Percentiles rank a stretch among this genome's conserved stretches.
phyloP scores from a whole-genome alignment of 1,140 invertebrate species.

The Ericerus pela region DNA sequence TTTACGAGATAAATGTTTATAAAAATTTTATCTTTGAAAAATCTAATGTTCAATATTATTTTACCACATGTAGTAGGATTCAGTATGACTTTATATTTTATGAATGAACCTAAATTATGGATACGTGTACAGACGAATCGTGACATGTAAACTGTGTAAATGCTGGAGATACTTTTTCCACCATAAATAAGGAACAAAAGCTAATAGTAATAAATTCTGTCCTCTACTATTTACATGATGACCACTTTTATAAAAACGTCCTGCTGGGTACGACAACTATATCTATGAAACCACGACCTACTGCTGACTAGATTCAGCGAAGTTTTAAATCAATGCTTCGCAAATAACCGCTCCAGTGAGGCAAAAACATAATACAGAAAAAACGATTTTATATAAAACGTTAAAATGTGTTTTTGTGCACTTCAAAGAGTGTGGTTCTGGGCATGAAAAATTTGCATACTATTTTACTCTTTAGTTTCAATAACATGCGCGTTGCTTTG shows the following conservation, averaged over 20 bases:
- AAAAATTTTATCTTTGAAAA: conserved; percentile 5
- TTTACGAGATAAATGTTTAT: not conserved
- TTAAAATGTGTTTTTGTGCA: too few species aligned
- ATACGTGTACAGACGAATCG: conserved; percentile 10
- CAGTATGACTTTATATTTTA: conserved; percentile 8
- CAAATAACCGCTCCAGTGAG: not conserved
- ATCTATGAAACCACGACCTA: conserved; percentile 11
- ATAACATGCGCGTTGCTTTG: too few species aligned
- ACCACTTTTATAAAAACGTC: conserved; percentile 8
- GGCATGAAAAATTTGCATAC: too few species aligned
- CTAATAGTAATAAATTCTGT: conserved; percentile 11
- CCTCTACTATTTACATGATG: conserved; percentile 11
- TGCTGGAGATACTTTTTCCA: conserved; percentile 9
- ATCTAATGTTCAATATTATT: conserved; percentile 9
- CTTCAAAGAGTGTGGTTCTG: too few species aligned
- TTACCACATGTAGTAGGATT: conserved; percentile 7
- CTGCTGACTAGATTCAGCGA: conserved; percentile 8
- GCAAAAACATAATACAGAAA: too few species aligned
- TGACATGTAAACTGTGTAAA: conserved; percentile 11
- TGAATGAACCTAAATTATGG: conserved; percentile 12
- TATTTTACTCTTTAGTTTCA: too few species aligned
- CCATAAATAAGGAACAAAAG: conserved; percentile 12
- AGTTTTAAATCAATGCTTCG: conserved; percentile 6
- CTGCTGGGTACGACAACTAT: conserved; percentile 9
- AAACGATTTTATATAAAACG: too few species aligned